Base-by-base conservation (phyloP, 2,797 vertebrate genomes). In the Arctocebus calabarensis region DNA sequence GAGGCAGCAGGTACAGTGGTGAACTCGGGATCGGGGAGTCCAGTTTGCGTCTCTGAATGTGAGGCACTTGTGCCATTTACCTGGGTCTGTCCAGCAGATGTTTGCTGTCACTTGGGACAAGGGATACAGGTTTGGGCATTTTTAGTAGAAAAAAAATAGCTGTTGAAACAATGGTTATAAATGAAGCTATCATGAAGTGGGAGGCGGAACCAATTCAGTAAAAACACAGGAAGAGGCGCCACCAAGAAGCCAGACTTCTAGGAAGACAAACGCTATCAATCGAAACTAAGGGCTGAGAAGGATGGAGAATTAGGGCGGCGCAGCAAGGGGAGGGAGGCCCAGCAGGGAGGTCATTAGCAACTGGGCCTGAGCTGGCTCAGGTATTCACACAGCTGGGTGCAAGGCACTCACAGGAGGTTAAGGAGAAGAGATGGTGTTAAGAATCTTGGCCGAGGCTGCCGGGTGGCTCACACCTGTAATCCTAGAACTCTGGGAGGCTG, bases 1-100 rank as follows among this genome's bases (percentile, higher is more conserved):
- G 16, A 7, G 32, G 70, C 11, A 22, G 22, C 29, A 55, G 12
- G 0, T 0, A 12, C 13, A 9, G 9, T 23, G 11, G 32, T n/a
- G 52, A 70, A 57, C 4, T 4, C 8, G 5, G 17, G 22, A 34
- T 17, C 8, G 9, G 27, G 27, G 14, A 27, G 29, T 9, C 23
- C 29, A 14, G 10, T 52, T 25, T 52, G 55, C 32, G 61, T 59
- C 61, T 94, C n/a, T 48, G 48, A 45, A 19, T 29, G 45, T 64
- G 34, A n/a, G 32, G 7, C 4, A n/a, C 5, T 43, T 78, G 32
- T 34, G 29, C 29, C 52, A 70, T 62, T 34, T 62, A 66, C 7
- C 73, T 75, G n/a, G 29, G 37, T n/a, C 5, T 52, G 5, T 8
- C 22, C 59, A 23, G 29, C 8, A 68, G 40, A 62, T 55, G 40